phyloP scores from a whole-genome alignment of 2,888 invertebrate genomes.

The Azorinus chamasolen region DNA sequence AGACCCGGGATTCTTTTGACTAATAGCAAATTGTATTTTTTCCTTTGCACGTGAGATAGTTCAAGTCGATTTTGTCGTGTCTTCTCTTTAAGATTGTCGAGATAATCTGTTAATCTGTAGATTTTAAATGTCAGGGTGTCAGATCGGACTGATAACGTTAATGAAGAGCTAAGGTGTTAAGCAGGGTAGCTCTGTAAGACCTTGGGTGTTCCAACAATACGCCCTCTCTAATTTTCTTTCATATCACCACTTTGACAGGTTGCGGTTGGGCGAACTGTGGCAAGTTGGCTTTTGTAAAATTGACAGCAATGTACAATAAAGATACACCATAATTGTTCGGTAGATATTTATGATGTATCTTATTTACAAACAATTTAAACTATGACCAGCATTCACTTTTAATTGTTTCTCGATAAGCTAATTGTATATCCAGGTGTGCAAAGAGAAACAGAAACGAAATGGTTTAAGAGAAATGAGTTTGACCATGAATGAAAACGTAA shows the following conservation, averaged over 20 bases:
- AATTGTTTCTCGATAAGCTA: constrained; percentile 1
- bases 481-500: too few relatives aligned
- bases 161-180: constrained; percentile 57
- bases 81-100: constrained; percentile 36
- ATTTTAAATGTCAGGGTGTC: constrained; percentile 62
- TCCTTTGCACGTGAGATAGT: constrained; percentile 55
- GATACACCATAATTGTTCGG: neutral
- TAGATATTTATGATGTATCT: neutral
- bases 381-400: neutral
- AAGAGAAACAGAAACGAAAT: too few relatives aligned
- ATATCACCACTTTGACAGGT: constrained; percentile 34
- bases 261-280: neutral
- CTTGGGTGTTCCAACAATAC: constrained; percentile 13
- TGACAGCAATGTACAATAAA: neutral
- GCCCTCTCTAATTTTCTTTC: too few relatives aligned
- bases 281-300: constrained; percentile 2
- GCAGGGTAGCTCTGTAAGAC: constrained; percentile 42
- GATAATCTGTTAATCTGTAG: constrained; percentile 45
- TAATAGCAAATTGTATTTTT: constrained; percentile 11
- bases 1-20: neutral
- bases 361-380: too few relatives aligned
- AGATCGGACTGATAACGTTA: constrained; percentile 54
- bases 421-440: neutral
- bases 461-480: too few relatives aligned
- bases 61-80: constrained; percentile 39